Percentiles rank a stretch among this genome's conserved stretches.
phyloP scores from a whole-genome alignment of 2,113 vertebrate genomes.

The Leptosomus discolor region DNA sequence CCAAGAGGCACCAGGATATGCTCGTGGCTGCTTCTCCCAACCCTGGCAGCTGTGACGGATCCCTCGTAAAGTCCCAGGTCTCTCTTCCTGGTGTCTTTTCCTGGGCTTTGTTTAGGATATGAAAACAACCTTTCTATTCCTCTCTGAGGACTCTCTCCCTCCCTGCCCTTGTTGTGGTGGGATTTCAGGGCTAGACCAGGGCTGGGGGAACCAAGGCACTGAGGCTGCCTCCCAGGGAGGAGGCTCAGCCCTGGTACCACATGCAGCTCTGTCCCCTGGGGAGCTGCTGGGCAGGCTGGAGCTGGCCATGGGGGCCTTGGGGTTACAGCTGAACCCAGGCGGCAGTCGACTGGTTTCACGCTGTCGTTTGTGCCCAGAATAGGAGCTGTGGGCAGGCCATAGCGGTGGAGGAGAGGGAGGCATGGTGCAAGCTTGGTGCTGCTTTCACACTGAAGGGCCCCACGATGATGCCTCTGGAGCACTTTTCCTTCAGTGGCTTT shows the following conservation, averaged over 20 bases:
- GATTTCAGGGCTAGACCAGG: neutral
- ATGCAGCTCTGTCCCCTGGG: neutral
- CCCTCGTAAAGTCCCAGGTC: neutral
- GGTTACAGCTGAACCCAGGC: neutral
- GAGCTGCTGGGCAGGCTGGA: neutral
- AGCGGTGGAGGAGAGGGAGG: neutral
- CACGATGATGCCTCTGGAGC: neutral
- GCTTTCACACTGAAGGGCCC: neutral
- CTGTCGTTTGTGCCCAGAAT: neutral
- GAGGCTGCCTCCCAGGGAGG: neutral
- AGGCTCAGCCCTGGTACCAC: neutral
- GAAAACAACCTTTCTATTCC: neutral
- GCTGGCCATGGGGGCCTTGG: neutral
- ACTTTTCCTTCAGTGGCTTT: neutral
- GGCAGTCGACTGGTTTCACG: neutral
- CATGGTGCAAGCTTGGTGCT: neutral
- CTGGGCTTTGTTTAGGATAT: neutral
- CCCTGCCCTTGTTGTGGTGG: rapidly evolving
- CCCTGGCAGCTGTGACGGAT: neutral
- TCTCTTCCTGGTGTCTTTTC: neutral
- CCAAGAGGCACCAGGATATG: neutral
- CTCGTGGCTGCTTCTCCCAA: neutral
- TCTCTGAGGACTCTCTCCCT: neutral
- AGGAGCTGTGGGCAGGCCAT: neutral
- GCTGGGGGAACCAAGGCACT: neutral